Evolutionary conservation across 2,888 invertebrate species (phyloP), one percentile per base, ranked within the genome.

Genomic region (Cabera pusaria): DNA sequence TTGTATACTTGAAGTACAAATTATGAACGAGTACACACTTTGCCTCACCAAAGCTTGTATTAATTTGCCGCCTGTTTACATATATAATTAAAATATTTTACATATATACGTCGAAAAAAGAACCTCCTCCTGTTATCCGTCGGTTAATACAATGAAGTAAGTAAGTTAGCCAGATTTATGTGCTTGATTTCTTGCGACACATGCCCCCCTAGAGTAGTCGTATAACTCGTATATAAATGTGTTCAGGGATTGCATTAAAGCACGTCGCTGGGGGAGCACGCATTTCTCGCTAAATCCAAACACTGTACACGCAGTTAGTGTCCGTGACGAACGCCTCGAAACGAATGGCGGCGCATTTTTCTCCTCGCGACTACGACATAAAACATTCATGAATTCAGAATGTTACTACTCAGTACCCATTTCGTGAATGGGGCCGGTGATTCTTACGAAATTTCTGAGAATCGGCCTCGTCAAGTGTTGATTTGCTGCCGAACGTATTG

Each of bases 361-460:
- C 81, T 78, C 72, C 60, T 75, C 76, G 74, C 72, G 69, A 72
- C 72, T 35, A 8, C 41, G 41, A 40, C 21, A 42, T 42, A 83
- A 84, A 85, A 80, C 81, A 84, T 83, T 84, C 82, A 82, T 79
- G 83, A 81, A 80, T 79, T 73, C 76, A 70, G 70, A 76, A 78
- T 75, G 74, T 70, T 73, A 69, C 75, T 70, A 66, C 76, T 74
- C 66, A 72, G 74, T 71, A 66, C 63, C 63, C 59, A 63, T 64
- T 55, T 61, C 69, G 64, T 64, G 62, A 69, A 71, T 66, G 60
- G 62, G 60, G 61, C 58, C 59, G n/a, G 59, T 61, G 65, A 62
- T 64, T 60, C 59, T 59, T 69, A 61, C 51, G 48, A 64, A 65
- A 68, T 66, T 63, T 60, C 59, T 59, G 59, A 63, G 59, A 59